phyloP scores from a whole-genome alignment of 2,113 vertebrate genomes.

The Crocuta crocuta region DNA sequence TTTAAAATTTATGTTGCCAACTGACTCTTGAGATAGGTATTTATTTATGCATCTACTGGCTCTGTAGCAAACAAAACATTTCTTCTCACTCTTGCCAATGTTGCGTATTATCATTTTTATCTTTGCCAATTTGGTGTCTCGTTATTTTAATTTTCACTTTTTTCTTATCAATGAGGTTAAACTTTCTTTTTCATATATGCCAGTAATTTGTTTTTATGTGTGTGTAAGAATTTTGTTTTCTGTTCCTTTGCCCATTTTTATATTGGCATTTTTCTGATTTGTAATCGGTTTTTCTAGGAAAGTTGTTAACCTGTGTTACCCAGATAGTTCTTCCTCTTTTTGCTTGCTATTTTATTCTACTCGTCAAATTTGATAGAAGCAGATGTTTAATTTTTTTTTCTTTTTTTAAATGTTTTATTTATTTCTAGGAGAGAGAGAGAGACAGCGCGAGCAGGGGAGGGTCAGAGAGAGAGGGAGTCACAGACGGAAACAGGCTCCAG shows the following conservation, averaged over 20 bases:
- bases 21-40: constrained; percentile 20
- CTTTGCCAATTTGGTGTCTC: background rate
- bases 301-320: background rate
- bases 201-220: background rate
- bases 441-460: too few species aligned
- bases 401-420: too few species aligned
- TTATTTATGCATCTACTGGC: background rate
- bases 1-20: background rate
- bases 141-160: constrained; percentile 37
- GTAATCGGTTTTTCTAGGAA: background rate
- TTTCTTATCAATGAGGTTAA: constrained; percentile 1
- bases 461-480: too few species aligned
- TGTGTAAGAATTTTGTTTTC: background rate
- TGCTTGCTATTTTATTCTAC: constrained; percentile 24
- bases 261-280: background rate
- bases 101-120: background rate
- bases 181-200: background rate
- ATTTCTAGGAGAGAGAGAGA: too few species aligned
- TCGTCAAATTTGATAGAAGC: constrained; percentile 6
- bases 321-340: background rate
- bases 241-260: background rate
- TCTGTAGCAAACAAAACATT: background rate
- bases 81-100: background rate
- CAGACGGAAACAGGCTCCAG: too few species aligned
- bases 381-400: constrained; percentile 45